These are phyloP conservation scores for Cephalopachus bancanus DNA, from an alignment of 2,797 vertebrate genomes.

Conservation along the genomic window DNA sequence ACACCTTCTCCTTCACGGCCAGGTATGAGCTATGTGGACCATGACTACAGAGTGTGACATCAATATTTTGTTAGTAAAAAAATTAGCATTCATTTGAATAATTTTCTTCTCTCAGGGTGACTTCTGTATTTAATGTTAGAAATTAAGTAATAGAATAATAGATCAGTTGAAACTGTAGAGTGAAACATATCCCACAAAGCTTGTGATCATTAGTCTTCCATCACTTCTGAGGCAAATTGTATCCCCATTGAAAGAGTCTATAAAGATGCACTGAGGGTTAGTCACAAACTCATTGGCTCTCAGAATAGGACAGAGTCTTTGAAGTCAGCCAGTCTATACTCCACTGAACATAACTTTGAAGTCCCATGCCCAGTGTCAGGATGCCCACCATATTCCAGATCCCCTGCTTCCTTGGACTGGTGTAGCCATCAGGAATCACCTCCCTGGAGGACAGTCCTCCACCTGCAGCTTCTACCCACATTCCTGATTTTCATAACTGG, in stretches of 20 bases:
- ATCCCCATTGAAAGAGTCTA: not conserved
- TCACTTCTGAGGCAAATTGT: not conserved
- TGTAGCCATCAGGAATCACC: not conserved
- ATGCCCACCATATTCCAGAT: too few relatives aligned
- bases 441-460: not conserved
- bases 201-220: accelerated
- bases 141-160: not conserved
- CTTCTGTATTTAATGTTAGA: not conserved
- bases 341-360: not conserved
- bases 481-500: not conserved
- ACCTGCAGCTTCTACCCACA: not conserved
- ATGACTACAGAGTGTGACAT: not conserved
- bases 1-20: not conserved
- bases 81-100: not conserved
- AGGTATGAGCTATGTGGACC: not conserved
- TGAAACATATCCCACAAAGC: not conserved
- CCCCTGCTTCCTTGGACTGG: not conserved
- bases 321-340: not conserved
- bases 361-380: not conserved
- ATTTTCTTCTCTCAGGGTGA: not conserved
- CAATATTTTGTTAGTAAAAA: not conserved
- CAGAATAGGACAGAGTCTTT: not conserved
- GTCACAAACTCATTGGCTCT: not conserved
- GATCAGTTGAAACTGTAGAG: not conserved
- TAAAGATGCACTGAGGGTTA: accelerated